These are phyloP conservation scores for Pelochelys cantorii DNA, from an alignment of 2,797 vertebrate species.

Conservation along the genomic window DNA sequence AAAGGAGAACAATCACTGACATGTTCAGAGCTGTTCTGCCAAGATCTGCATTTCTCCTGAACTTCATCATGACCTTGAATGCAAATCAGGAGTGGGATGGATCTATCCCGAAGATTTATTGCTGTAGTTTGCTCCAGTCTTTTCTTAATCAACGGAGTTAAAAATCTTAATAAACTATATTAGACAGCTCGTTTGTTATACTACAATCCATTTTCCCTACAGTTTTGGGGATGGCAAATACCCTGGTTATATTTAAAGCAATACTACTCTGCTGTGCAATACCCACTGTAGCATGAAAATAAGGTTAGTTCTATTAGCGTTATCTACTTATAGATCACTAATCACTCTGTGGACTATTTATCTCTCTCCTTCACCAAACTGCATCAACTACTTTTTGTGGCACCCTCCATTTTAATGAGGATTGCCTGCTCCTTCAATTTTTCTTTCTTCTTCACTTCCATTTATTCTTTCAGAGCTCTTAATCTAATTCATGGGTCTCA, in stretches of 20 bases:
- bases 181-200: constrained; percentile 60
- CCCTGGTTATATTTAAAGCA: constrained; percentile 52
- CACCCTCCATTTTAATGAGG: neutral
- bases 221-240: constrained; percentile 37
- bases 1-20: constrained; percentile 1
- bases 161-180: constrained; percentile 51
- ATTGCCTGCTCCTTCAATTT: constrained; percentile 28
- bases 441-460: neutral
- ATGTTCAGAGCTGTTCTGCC: constrained; percentile 9
- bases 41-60: constrained; percentile 44
- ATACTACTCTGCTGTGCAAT: neutral
- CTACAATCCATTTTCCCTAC: neutral
- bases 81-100: constrained; percentile 47
- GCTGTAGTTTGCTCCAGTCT: constrained; percentile 52
- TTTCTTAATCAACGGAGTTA: constrained; percentile 62
- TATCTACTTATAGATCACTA: neutral
- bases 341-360: neutral
- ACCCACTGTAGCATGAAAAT: neutral
- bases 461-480: constrained; percentile 38
- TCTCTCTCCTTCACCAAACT: neutral
- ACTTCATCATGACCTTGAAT: constrained; percentile 57
- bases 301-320: neutral
- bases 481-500: neutral
- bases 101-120: constrained; percentile 56
- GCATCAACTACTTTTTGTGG: neutral